A percentile compares a stretch with the other conserved stretches of the same genome.
Conservation (phyloP, 2,113 vertebrate species). For the Romanogobio albipinnatus region DNA sequence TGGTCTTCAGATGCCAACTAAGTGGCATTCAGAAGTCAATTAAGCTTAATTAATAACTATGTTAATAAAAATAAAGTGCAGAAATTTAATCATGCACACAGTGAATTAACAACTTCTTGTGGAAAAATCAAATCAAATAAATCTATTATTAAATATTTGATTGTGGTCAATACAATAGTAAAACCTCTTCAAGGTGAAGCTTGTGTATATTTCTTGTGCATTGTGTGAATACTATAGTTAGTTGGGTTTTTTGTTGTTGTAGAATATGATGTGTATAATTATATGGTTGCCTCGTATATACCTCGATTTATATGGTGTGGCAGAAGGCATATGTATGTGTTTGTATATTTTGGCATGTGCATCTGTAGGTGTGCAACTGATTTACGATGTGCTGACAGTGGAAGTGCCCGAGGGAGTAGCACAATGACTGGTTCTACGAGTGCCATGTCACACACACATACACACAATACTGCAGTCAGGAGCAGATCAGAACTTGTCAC, state of each 20-base stretch:
- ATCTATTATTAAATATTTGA: too few species aligned
- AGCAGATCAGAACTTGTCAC: slow-evolving; percentile 47
- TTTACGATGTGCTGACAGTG: slow-evolving; percentile 42
- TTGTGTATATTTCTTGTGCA: background rate
- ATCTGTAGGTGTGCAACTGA: slow-evolving; percentile 21
- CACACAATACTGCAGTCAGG: slow-evolving; percentile 43
- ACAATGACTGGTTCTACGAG: slow-evolving; percentile 33
- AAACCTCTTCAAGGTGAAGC: background rate
- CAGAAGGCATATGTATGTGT: background rate
- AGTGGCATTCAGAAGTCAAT: too few species aligned
- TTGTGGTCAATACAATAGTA: background rate
- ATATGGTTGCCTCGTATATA: background rate
- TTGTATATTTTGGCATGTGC: background rate
- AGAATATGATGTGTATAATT: slow-evolving; percentile 13
- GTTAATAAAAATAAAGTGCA: background rate
- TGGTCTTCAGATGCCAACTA: too few species aligned
- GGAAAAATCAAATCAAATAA: background rate
- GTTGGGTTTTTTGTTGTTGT: background rate
- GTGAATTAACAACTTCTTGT: background rate
- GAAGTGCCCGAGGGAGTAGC: slow-evolving; percentile 25
- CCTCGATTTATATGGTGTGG: background rate
- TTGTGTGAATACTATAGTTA: background rate
- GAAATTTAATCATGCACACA: background rate
- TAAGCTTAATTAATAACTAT: background rate
- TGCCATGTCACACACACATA: slow-evolving; percentile 31